Evolutionary conservation across 1,140 invertebrate species (phyloP), one percentile per base, ranked within the genome.

Genomic region (Drosophila busckii): DNA sequence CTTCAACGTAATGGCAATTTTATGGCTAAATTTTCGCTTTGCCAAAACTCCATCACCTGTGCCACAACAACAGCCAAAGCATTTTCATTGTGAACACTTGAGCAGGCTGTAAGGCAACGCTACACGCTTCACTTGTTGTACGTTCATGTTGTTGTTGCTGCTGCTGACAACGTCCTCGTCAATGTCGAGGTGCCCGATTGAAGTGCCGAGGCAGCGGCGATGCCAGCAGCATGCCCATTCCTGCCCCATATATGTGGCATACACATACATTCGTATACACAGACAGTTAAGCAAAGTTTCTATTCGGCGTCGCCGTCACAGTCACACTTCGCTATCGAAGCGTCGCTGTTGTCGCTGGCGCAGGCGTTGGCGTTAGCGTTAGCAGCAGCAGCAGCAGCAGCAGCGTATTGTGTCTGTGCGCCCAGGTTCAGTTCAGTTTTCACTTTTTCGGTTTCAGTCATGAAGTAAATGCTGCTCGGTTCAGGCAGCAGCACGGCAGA

Each of bases 381-480:
- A 17, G 0, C 40, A 28, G 17, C 28, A 34, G 10, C 37, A 26
- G 28, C 55, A 32, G 34, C 19, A 40, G 45, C 48, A 41, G 41
- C 53, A 56, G 45, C 67, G 49, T 29, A 70, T 78, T 78, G 71
- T 80, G 67, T 78, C 75, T 70, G 70, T 45, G 70, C 40, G 42
- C 41, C 28, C 28, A 19, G 17, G 17, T n/a, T n/a, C n/a, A 49
- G 40, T 70, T 75, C 61, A 52, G 52, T 25, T 52, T 31, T 35
- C 55, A 70, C 28, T 48, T 60, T 54, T 42, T 52, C 37, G 56
- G 8, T 53, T 58, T 80, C 42, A 80, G 73, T 80, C 73, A 64
- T 80, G 64, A 82, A 80, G 63, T 73, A 80, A 60, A 65, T 64
- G 73, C 73, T 69, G 73, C 58, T 80, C 73, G 73, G 68, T 64